Percentiles rank a stretch among this genome's conserved stretches.
phyloP scores from a whole-genome alignment of 2,797 vertebrate species.

The Labeo calbasu region DNA sequence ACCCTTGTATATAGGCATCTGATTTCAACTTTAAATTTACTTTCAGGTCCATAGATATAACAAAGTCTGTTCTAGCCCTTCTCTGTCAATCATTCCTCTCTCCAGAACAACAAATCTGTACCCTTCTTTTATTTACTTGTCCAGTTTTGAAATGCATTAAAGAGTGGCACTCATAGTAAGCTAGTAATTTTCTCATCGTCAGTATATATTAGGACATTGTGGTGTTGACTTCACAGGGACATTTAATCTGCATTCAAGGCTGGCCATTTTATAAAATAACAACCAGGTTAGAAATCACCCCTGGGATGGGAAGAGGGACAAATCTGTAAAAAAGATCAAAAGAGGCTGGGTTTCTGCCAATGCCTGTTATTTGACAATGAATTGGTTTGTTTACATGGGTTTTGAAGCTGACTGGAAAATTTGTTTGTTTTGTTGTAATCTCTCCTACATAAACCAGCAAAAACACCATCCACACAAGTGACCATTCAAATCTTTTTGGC shows the following conservation, averaged over 20 bases:
- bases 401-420: not conserved
- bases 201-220: not conserved
- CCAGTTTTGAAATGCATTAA: constrained; percentile 16
- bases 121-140: constrained; percentile 3
- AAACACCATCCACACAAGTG: not conserved
- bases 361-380: not conserved
- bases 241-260: constrained; percentile 23
- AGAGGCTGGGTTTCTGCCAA: not conserved
- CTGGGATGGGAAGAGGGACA: not conserved
- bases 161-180: not conserved
- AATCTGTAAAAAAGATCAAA: not conserved
- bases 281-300: constrained; percentile 4
- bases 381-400: not conserved
- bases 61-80: not conserved
- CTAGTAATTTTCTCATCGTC: constrained; percentile 19
- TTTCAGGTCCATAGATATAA: not conserved
- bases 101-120: constrained; percentile 9
- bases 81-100: not conserved
- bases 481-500: not conserved
- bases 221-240: not conserved
- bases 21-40: not conserved
- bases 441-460: constrained; percentile 4
- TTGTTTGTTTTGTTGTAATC: constrained; percentile 33
- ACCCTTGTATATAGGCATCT: not conserved
- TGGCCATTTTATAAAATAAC: constrained; percentile 40